phyloP scores from a whole-genome alignment of 2,113 vertebrate genomes.

The Tragulus kanchil region DNA sequence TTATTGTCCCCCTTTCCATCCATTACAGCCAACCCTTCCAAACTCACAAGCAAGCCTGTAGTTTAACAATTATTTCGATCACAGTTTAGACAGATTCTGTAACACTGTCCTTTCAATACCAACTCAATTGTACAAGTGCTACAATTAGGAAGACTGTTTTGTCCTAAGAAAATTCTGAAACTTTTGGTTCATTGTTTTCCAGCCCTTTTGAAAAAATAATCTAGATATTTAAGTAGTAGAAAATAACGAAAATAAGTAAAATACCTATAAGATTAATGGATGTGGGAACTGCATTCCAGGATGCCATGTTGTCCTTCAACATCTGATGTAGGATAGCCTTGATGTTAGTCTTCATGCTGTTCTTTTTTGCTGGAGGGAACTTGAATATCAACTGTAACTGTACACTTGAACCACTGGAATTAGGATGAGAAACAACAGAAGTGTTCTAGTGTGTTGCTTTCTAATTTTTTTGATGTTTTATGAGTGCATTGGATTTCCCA shows the following conservation, averaged over 20 bases:
- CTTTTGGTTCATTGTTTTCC: background rate
- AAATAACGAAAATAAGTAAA: background rate
- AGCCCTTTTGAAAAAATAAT: background rate
- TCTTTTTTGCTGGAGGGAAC: constrained; percentile 34
- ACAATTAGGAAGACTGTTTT: background rate
- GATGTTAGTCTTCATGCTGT: background rate
- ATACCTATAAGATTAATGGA: constrained; percentile 41
- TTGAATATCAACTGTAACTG: constrained; percentile 37
- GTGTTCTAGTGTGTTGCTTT: background rate
- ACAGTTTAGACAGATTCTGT: background rate
- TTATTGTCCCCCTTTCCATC: background rate
- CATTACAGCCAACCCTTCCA: background rate
- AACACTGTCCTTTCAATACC: background rate
- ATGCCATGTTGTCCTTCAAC: background rate
- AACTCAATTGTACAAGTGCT: background rate
- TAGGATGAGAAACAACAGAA: constrained; percentile 34
- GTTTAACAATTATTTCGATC: background rate
- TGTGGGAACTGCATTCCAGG: background rate
- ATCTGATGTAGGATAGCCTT: constrained; percentile 14
- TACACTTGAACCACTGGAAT: background rate
- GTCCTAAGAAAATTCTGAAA: background rate
- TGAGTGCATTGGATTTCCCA: background rate
- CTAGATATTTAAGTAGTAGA: background rate
- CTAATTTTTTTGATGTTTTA: background rate
- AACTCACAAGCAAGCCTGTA: background rate